These are phyloP conservation scores for Microtus pennsylvanicus DNA, from an alignment of 2,113 vertebrate genomes.

Conservation along the genomic window DNA sequence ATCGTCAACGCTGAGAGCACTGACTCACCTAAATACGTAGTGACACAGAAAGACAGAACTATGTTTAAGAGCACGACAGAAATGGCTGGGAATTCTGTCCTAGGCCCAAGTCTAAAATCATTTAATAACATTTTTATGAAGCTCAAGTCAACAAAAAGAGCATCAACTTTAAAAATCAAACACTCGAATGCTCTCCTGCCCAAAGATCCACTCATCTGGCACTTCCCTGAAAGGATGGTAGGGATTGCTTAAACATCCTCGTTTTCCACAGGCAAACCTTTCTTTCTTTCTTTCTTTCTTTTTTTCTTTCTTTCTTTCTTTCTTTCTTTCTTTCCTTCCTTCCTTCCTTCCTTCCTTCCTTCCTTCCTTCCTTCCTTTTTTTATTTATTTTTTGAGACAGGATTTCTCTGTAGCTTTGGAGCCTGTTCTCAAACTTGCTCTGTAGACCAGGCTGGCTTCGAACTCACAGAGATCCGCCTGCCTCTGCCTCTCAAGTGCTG, in stretches of 20 bases:
- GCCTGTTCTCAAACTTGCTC: too few relatives aligned
- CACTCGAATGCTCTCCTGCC: not conserved
- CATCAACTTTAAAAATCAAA: not conserved
- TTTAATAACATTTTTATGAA: not conserved
- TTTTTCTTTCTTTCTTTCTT: too few relatives aligned
- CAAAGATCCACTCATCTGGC: not conserved
- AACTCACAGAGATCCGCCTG: too few relatives aligned
- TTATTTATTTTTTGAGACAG: too few relatives aligned
- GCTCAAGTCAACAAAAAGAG: too few relatives aligned
- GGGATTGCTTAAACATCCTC: not conserved
- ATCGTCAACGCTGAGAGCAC: not conserved
- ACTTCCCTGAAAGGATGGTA: not conserved
- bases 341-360: too few relatives aligned
- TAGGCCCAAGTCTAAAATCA: not conserved
- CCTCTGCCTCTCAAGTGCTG: too few relatives aligned
- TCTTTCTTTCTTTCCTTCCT: too few relatives aligned
- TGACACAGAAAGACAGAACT: not conserved
- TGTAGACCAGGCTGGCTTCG: too few relatives aligned
- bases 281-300: not conserved
- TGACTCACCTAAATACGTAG: not conserved
- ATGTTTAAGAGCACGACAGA: not conserved
- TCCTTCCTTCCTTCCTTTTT: too few relatives aligned
- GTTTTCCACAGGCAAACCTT: not conserved
- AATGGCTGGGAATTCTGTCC: not conserved
- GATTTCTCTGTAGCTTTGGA: too few relatives aligned